Evolutionary conservation across 35 echinoderm and acorn worm species (phyloP).

Genomic region (Hemicentrotus pulcherrimus): DNA sequence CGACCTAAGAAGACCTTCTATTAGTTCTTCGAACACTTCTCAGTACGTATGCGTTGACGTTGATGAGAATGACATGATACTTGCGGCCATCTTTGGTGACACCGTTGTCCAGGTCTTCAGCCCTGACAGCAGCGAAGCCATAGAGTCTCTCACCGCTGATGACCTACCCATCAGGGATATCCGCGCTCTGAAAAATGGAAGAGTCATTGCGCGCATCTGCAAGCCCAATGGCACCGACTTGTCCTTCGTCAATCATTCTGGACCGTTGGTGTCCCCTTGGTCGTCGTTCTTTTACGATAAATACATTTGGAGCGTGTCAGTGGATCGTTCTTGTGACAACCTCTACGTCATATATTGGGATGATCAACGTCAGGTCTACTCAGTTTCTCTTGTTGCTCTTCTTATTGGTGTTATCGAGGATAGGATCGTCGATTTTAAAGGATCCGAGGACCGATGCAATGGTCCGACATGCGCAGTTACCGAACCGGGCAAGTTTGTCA

Average conservation of each 20-base stretch:
- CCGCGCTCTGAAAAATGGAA: not conserved
- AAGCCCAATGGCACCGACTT: not conserved
- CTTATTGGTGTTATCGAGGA: not conserved
- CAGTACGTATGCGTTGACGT: not conserved
- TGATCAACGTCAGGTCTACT: not conserved
- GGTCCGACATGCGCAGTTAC: not conserved
- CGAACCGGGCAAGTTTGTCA: not conserved
- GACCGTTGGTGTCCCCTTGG: not conserved
- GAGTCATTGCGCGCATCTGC: not conserved
- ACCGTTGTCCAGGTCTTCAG: not conserved
- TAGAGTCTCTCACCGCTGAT: not conserved
- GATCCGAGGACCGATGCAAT: not conserved
- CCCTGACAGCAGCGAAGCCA: not conserved
- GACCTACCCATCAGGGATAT: not conserved
- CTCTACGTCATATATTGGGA: not conserved
- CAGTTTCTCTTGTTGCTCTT: not conserved
- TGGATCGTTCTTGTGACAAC: not conserved
- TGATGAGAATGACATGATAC: not conserved
- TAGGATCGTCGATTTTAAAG: not conserved
- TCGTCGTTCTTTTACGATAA: not conserved
- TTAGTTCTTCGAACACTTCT: not conserved
- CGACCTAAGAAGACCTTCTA: not conserved
- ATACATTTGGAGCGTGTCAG: not conserved
- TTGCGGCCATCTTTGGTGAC: not conserved
- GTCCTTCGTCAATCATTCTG: not conserved